Conservation (phyloP, 2,888 invertebrate species). For the Ectemnius cavifrons region DNA sequence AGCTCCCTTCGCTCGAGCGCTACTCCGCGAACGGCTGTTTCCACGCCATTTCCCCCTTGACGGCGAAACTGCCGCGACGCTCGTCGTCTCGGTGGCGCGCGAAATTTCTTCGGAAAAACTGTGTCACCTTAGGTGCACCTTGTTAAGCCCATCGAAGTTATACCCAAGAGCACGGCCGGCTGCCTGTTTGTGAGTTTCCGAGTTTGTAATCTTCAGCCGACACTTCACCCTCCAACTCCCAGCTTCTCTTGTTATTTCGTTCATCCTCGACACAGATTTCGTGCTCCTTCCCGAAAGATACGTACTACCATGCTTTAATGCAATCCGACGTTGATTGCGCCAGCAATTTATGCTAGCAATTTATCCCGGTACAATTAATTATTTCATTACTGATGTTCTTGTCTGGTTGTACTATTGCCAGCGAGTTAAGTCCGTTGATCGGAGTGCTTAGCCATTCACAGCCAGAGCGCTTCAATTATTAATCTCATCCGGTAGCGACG, state of each 20-base stretch:
- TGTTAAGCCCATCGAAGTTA: slow-evolving; percentile 61
- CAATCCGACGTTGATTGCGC: too few species aligned
- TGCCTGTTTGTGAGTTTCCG: slow-evolving; percentile 22
- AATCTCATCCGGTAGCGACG: slow-evolving; percentile 32
- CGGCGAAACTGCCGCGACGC: slow-evolving; percentile 26
- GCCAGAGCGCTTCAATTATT: slow-evolving; percentile 40
- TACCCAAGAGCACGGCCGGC: slow-evolving; percentile 49
- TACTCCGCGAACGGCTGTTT: slow-evolving; percentile 41
- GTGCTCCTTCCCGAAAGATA: too few species aligned
- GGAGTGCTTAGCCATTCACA: slow-evolving; percentile 7
- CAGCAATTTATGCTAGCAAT: too few species aligned
- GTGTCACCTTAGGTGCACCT: slow-evolving; percentile 40
- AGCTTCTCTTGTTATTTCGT: neutral
- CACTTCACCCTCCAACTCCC: neutral
- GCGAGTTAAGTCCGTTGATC: neutral
- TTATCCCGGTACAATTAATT: too few species aligned
- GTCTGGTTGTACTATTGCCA: neutral
- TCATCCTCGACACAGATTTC: too few species aligned
- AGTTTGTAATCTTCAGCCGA: slow-evolving; percentile 54
- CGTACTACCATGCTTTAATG: too few species aligned
- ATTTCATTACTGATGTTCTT: too few species aligned
- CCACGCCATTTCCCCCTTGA: slow-evolving; percentile 54
- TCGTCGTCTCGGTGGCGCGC: slow-evolving; percentile 48
- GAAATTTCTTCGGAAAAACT: slow-evolving; percentile 63
- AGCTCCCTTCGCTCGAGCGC: slow-evolving; percentile 37